Percentiles rank a stretch among this genome's conserved stretches.
Conservation (phyloP, 2,888 invertebrate species). For the Megamerina dolium region DNA sequence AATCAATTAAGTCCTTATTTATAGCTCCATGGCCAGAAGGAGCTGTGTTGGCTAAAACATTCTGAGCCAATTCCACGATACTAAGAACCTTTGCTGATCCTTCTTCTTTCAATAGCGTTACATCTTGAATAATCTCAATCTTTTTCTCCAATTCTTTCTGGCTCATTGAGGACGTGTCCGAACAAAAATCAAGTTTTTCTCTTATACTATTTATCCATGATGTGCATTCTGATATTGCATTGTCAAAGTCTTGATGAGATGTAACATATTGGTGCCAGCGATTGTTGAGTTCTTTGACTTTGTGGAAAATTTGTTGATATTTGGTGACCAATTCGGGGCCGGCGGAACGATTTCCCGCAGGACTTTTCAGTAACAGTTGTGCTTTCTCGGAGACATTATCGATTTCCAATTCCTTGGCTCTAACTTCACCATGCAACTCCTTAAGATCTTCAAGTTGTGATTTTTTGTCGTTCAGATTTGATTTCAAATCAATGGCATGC, state of each 20-base stretch:
- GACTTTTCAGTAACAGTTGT: conserved; percentile 72
- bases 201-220: conserved; percentile 79
- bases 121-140: conserved; percentile 75
- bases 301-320: conserved; percentile 83
- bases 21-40: conserved; percentile 81
- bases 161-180: conserved; percentile 72
- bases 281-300: conserved; percentile 83
- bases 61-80: conserved; percentile 85
- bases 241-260: conserved; percentile 81
- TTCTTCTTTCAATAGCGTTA: conserved; percentile 86
- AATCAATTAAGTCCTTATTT: conserved; percentile 70
- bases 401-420: conserved; percentile 86
- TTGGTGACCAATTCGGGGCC: conserved; percentile 87
- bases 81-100: conserved; percentile 83
- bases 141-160: conserved; percentile 83
- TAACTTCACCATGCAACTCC: conserved; percentile 76
- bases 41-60: conserved; percentile 84
- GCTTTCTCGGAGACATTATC: conserved; percentile 88
- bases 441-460: conserved; percentile 75
- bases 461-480: conserved; percentile 76
- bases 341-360: conserved; percentile 66
- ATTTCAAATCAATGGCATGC: conserved; percentile 80
- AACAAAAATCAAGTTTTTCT: conserved; percentile 80
- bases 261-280: conserved; percentile 91
- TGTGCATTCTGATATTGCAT: conserved; percentile 69